These are phyloP conservation scores for Eulemur albifrons DNA, from an alignment of 2,797 vertebrate genomes.

Conservation along the genomic window DNA sequence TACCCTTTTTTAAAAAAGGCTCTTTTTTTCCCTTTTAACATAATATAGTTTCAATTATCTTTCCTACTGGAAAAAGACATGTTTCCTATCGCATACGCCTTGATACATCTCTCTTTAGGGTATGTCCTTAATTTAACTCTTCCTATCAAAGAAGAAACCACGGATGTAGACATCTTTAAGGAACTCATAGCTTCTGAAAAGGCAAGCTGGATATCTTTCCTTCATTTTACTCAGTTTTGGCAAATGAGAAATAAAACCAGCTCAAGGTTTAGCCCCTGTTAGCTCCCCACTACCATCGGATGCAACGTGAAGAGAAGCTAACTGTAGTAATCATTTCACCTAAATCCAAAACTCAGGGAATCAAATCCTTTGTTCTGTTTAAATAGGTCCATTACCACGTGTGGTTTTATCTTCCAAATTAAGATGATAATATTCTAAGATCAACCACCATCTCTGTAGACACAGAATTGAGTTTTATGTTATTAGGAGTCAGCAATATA, in stretches of 20 bases:
- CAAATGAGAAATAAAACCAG: constrained; percentile 36
- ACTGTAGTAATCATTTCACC: neutral
- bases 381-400: neutral
- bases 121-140: constrained; percentile 28
- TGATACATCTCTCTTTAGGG: neutral
- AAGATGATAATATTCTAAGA: neutral
- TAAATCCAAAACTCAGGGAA: constrained; percentile 13
- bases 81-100: neutral
- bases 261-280: neutral
- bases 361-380: neutral
- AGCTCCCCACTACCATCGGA: neutral
- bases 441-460: neutral
- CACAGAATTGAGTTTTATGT: neutral
- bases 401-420: constrained; percentile 20
- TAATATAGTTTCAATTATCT: neutral
- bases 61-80: neutral
- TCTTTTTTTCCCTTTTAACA: neutral
- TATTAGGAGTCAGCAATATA: neutral
- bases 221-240: constrained; percentile 38
- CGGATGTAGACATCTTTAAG: neutral
- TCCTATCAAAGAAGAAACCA: neutral
- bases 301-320: neutral
- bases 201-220: constrained; percentile 29
- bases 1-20: neutral
- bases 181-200: neutral